Conservation (phyloP, 2,888 invertebrate species). For the Plagiodera versicolora region DNA sequence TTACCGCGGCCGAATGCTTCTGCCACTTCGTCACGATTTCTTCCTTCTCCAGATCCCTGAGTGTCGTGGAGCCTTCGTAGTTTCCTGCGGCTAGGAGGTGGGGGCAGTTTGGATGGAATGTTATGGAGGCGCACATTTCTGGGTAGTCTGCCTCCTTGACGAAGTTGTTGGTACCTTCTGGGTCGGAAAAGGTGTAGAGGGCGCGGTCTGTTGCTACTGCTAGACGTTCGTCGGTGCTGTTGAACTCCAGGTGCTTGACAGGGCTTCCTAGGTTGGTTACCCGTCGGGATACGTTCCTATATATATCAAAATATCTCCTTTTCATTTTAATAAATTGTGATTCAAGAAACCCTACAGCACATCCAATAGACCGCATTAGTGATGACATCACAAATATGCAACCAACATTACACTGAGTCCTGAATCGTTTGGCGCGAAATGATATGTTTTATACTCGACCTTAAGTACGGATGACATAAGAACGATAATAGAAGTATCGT, state of each 20-base stretch:
- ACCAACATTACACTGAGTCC: too few relatives aligned
- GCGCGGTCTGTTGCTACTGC: conserved; percentile 35
- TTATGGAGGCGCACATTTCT: conserved; percentile 27
- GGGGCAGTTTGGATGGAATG: conserved; percentile 40
- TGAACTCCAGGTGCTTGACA: conserved; percentile 42
- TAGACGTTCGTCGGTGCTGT: conserved; percentile 39
- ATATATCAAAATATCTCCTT: too few relatives aligned
- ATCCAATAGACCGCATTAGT: too few relatives aligned
- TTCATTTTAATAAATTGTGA: too few relatives aligned
- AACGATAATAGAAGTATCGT: too few relatives aligned
- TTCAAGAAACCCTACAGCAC: too few relatives aligned
- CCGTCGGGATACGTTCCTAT: too few relatives aligned
- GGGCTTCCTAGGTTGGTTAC: conserved; percentile 25
- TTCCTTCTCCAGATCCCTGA: conserved; percentile 39
- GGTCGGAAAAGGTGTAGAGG: conserved; percentile 28
- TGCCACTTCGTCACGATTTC: conserved; percentile 34
- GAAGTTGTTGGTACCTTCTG: conserved; percentile 22
- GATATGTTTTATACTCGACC: too few relatives aligned
- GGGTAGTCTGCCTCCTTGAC: conserved; percentile 22
- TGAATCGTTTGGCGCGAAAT: too few relatives aligned
- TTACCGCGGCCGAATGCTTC: conserved; percentile 37
- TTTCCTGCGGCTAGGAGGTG: conserved; percentile 41
- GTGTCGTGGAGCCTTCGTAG: conserved; percentile 39
- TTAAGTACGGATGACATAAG: too few relatives aligned
- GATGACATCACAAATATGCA: too few relatives aligned